These are phyloP conservation scores for Semicossyphus pulcher DNA, from an alignment of 2,113 vertebrate species.

Conservation along the genomic window DNA sequence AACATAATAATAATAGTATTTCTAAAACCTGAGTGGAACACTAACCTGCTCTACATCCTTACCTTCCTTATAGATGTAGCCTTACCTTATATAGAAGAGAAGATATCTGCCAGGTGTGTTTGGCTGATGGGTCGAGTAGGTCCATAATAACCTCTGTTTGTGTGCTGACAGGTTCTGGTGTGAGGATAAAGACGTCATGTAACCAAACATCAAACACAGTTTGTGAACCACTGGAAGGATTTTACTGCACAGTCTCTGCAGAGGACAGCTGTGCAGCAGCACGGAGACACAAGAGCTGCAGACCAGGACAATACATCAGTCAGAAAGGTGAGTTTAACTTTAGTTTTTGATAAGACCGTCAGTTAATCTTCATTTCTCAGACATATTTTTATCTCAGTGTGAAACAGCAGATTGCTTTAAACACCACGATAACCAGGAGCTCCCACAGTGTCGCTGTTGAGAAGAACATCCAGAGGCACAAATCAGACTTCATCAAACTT, in stretches of 20 bases:
- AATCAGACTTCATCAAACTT: no score
- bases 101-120: no score
- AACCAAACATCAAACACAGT: background rate
- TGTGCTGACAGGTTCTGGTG: conserved; percentile 1
- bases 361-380: no score
- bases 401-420: no score
- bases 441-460: no score
- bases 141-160: background rate
- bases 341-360: background rate
- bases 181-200: conserved; percentile 1
- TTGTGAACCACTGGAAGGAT: conserved; percentile 42
- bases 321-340: conserved; percentile 4
- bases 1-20: background rate
- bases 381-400: no score
- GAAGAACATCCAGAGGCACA: no score
- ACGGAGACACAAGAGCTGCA: conserved; percentile 23
- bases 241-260: background rate
- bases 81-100: no score
- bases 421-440: no score
- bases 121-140: background rate
- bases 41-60: no score
- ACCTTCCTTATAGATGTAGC: no score
- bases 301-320: conserved; percentile 42
- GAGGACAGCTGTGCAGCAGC: conserved; percentile 12
- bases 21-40: no score